Base-by-base conservation (phyloP, 2,888 invertebrate genomes). In the Phoenoteleia sp. region DNA sequence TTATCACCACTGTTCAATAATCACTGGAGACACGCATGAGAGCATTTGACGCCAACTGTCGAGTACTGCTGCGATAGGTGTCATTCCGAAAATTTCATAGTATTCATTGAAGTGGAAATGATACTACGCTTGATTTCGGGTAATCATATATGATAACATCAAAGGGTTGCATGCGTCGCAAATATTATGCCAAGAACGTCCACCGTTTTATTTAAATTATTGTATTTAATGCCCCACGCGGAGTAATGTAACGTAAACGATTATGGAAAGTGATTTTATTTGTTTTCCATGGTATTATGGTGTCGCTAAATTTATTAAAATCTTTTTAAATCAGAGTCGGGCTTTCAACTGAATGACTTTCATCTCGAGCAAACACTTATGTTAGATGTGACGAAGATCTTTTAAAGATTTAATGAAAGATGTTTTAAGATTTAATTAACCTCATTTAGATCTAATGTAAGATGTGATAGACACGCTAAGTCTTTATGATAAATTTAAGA, bases 41-140 rank as follows among this genome's bases (percentile, higher is more conserved):
- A 64, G 71, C 82, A 45, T 82, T 82, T 82, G 82, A 64, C 66
- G 76, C 76, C 82, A 82, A 82, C 82, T 82, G 82, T 82, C 82
- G 82, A 66, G 64, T 15, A 36, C 36, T 11, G 54, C 49, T 6
- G 25, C 81, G 75, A 27, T 81, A 76, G 71, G 82, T 82, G 82
- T 82, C 82, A 76, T 82, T 82, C 13, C 69, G 71, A 76, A 82
- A 82, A 82, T 82, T 62, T 82, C 82, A 76, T 76, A 76, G 71
- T 45, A 49, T 52, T 71, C 76, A 72, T 76, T 62, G 47, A 76
- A 82, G 71, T 71, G 76, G 76, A 82, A 82, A 47, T 76, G 82
- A 81, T 76, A 82, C 76, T 42, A 25, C 54, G 39, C 71, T 76
- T 82, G 82, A 82, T 71, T 82, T 82, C 76, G 76, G 64, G 49